Evolutionary conservation across 2,113 vertebrate species (phyloP).

Genomic region (Sinosuthora webbiana): DNA sequence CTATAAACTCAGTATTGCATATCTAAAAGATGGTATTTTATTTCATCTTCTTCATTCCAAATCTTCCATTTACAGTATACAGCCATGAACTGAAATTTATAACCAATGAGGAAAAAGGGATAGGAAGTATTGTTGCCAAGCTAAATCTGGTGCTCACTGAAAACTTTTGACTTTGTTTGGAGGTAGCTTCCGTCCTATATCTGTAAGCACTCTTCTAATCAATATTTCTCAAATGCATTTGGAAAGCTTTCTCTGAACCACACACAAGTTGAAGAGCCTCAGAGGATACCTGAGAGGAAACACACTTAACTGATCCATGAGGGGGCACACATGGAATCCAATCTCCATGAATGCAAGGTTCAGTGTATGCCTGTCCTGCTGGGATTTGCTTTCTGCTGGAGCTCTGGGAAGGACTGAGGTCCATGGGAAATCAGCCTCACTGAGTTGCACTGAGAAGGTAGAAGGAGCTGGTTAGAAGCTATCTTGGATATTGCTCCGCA

Average conservation of each 20-base stretch:
- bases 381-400: background rate
- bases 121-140: background rate
- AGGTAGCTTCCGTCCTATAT: background rate
- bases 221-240: background rate
- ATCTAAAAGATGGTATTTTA: conserved; percentile 35
- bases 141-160: background rate
- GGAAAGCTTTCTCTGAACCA: background rate
- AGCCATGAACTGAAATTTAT: background rate
- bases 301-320: background rate
- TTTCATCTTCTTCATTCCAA: conserved; percentile 28
- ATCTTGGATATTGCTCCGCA: background rate
- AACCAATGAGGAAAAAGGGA: background rate
- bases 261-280: background rate
- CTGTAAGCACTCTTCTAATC: background rate
- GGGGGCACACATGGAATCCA: background rate
- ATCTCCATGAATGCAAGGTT: background rate
- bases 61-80: background rate
- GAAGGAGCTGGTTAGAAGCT: background rate
- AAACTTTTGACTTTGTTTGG: background rate
- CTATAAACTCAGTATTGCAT: conserved; percentile 41
- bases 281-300: background rate
- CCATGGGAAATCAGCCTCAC: accelerated
- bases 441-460: background rate
- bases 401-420: background rate
- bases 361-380: background rate